Evolutionary conservation across 2,797 vertebrate genomes (phyloP).

Genomic region (Pelochelys cantorii): DNA sequence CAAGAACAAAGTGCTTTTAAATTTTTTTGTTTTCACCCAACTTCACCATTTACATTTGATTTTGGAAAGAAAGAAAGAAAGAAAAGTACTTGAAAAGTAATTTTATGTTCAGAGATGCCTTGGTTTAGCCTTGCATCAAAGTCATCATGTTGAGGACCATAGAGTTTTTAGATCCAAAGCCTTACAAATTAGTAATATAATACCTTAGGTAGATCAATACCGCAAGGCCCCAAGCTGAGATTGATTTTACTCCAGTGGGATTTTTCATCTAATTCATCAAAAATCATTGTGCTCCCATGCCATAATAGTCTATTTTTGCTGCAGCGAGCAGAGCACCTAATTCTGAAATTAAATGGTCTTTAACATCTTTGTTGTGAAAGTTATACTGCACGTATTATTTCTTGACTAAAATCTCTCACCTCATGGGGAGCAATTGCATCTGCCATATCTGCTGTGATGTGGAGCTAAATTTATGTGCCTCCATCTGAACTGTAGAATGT

Average conservation of each 20-base stretch:
- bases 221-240: neutral
- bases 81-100: constrained; percentile 23
- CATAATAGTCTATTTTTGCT: neutral
- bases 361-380: constrained; percentile 10
- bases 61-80: constrained; percentile 12
- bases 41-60: constrained; percentile 3
- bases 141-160: neutral
- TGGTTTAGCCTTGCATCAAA: constrained; percentile 11
- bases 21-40: constrained; percentile 37
- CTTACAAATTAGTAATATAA: constrained; percentile 11
- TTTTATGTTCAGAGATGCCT: constrained; percentile 1
- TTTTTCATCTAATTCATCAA: constrained; percentile 36
- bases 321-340: neutral
- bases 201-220: constrained; percentile 20
- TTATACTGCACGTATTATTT: constrained; percentile 7
- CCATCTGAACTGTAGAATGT: neutral
- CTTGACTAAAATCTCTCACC: neutral
- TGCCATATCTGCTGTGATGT: neutral
- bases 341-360: neutral
- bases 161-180: constrained; percentile 12
- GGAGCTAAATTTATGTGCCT: neutral
- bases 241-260: constrained; percentile 20
- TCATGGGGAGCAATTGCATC: neutral
- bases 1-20: constrained; percentile 43
- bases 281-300: neutral